phyloP scores from a whole-genome alignment of 1,140 invertebrate species.

The Nomia melanderi region DNA sequence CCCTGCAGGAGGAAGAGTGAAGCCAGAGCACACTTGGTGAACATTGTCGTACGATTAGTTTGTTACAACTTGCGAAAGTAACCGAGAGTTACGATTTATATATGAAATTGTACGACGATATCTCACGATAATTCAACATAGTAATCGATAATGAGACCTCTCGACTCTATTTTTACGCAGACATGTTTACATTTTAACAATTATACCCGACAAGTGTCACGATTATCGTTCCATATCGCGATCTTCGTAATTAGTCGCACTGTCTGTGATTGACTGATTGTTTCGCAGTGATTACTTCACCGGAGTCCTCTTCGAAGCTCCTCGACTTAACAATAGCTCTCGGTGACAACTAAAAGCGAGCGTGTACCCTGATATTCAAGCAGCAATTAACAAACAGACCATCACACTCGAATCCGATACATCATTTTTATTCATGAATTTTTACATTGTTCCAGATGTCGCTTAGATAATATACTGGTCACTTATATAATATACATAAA shows the following conservation, averaged over 20 bases:
- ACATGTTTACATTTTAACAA: neutral
- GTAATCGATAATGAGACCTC: conserved; percentile 38
- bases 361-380: too few relatives aligned
- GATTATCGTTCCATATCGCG: neutral
- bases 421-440: too few relatives aligned
- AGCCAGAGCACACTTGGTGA: conserved; percentile 49
- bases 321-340: too few relatives aligned
- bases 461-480: too few relatives aligned
- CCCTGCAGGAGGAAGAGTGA: conserved; percentile 59
- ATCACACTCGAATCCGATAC: too few relatives aligned
- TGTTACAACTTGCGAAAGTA: neutral
- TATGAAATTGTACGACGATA: conserved; percentile 16
- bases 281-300: too few relatives aligned
- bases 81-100: conserved; percentile 46
- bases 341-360: too few relatives aligned
- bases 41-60: conserved; percentile 47
- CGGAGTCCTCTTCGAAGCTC: too few relatives aligned
- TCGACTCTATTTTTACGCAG: neutral
- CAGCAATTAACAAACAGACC: too few relatives aligned
- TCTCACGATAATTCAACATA: conserved; percentile 50
- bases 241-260: neutral
- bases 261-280: too few relatives aligned
- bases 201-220: neutral
- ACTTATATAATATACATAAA: conserved; percentile 12
- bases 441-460: too few relatives aligned